Percentiles rank a stretch among this genome's conserved stretches.
These are phyloP conservation scores for Loris lydekkerianus DNA, from an alignment of 2,797 vertebrate species.

Conservation along the genomic window DNA sequence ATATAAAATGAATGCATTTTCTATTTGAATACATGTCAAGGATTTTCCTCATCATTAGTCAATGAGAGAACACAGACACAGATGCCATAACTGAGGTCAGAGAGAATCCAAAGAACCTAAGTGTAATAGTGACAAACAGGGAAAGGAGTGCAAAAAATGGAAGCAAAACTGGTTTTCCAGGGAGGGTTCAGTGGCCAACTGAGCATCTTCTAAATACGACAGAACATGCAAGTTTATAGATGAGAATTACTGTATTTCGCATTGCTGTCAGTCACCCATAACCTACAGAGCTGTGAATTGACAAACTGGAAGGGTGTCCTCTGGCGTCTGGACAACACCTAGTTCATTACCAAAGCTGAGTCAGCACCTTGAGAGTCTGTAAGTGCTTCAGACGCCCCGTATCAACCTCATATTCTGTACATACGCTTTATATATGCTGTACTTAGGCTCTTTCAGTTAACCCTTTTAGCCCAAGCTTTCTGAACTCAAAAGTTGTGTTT, in stretches of 20 bases:
- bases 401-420: not conserved
- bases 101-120: not conserved
- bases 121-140: not conserved
- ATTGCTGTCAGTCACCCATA: not conserved
- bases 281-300: not conserved
- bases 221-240: not conserved
- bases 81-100: not conserved
- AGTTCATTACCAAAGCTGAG: not conserved
- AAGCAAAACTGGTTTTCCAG: not conserved
- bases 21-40: not conserved
- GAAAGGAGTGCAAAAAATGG: not conserved
- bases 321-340: not conserved
- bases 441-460: not conserved
- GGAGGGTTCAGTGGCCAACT: not conserved
- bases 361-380: not conserved
- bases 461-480: not conserved
- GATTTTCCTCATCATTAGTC: constrained; percentile 24
- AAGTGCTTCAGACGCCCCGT: not conserved
- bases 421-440: not conserved
- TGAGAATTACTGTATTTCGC: not conserved
- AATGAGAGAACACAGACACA: not conserved
- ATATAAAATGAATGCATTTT: not conserved
- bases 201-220: not conserved
- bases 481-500: not conserved
- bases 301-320: not conserved